Conservation (phyloP, 2,888 invertebrate genomes). For the Blastobasis adustella region DNA sequence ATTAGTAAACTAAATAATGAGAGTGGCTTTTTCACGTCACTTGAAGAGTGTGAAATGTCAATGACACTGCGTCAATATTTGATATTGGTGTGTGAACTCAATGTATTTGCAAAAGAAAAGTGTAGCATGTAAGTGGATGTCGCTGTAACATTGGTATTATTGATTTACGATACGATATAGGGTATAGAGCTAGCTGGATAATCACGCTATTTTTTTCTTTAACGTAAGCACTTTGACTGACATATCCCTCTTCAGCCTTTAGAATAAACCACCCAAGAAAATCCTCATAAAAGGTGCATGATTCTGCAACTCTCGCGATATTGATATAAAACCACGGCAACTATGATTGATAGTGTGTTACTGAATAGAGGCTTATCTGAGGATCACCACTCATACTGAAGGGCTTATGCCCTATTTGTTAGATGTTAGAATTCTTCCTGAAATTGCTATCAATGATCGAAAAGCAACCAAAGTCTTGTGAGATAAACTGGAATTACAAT, state of each 20-base stretch:
- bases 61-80: conserved; percentile 35
- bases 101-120: conserved; percentile 17
- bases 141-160: too few relatives aligned
- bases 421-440: conserved; percentile 41
- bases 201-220: too few relatives aligned
- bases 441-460: neutral
- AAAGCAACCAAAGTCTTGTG: too few relatives aligned
- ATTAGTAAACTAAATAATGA: conserved; percentile 32
- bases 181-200: too few relatives aligned
- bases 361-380: conserved; percentile 53
- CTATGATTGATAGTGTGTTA: conserved; percentile 67
- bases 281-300: conserved; percentile 51
- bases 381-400: conserved; percentile 28
- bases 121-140: conserved; percentile 11
- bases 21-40: neutral
- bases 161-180: too few relatives aligned
- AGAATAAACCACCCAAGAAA: conserved; percentile 34
- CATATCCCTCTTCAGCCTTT: conserved; percentile 31
- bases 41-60: conserved; percentile 16
- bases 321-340: conserved; percentile 59
- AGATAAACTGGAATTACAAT: too few relatives aligned
- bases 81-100: conserved; percentile 13
- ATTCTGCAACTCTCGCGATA: conserved; percentile 56
- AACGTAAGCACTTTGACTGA: conserved; percentile 27
- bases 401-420: conserved; percentile 52